Base-by-base conservation (phyloP, 2,888 invertebrate species). In the Mimumesa dahlbomi region DNA sequence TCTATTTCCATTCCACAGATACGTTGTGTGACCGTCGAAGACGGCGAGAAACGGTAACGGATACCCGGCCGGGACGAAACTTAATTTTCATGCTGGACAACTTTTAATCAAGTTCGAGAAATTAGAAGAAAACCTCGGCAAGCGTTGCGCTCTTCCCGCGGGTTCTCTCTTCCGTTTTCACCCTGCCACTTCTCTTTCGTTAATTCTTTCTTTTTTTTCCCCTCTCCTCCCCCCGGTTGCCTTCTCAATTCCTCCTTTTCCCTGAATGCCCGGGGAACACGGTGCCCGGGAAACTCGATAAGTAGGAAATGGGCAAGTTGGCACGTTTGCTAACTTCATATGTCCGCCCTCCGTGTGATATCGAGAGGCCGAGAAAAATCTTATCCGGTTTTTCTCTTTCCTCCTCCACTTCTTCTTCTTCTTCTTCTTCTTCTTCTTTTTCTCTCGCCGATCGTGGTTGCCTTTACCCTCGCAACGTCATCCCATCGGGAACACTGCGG, bases 61-160 rank as follows among this genome's bases (percentile, higher is more conserved):
- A 81, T 77, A 81, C 73, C 77, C 72, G 69, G 53, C 52, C 56
- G 62, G 36, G 61, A 58, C 22, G 73, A 82, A 85, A 84, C 83
- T 84, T 84, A 68, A 84, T 85, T 84, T 82, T 83, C 82, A 82
- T 81, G 77, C 81, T 71, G 79, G 68, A 79, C 84, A 84, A 85
- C 84, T 85, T 85, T 85, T 85, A 85, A 85, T 85, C 85, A 85
- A 84, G 84, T 85, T 85, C 75, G 79, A 77, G 79, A 82, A 85
- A 85, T 85, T 86, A 86, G 84, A 84, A 82, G 82, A 84, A 85
- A 85, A 82, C 82, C 82, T 76, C 74, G 70, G 69, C 63, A 63
- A 71, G 68, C 46, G 53, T 61, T 54, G 18, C 40, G 31, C 57
- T 56, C 50, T 52, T 45, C 43, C 43, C 40, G 4, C 31, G 14